These are phyloP conservation scores for Lissocephala sabroskyi DNA, from an alignment of 2,888 invertebrate species.

Conservation along the genomic window DNA sequence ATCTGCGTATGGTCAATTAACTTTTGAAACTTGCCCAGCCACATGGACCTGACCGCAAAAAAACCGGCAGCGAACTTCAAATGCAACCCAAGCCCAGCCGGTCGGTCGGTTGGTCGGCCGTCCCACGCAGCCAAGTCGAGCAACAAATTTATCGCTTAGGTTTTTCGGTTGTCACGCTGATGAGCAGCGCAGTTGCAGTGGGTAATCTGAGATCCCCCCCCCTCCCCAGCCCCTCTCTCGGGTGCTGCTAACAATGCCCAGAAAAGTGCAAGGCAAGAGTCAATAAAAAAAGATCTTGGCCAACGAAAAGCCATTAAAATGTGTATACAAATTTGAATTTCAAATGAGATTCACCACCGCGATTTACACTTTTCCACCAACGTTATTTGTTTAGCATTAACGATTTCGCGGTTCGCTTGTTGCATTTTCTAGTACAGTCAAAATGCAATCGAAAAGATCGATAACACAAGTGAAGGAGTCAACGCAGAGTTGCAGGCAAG, in stretches of 20 bases:
- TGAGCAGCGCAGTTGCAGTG: conserved; percentile 55
- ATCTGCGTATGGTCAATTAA: conserved; percentile 60
- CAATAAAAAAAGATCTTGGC: too few relatives aligned
- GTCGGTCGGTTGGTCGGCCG: conserved; percentile 8
- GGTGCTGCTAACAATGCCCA: conserved; percentile 8
- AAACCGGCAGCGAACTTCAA: conserved; percentile 35
- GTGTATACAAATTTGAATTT: conserved; percentile 46
- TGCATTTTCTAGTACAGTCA: too few relatives aligned
- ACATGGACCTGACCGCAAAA: background rate
- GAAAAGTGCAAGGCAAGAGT: too few relatives aligned
- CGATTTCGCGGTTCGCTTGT: too few relatives aligned
- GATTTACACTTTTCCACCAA: too few relatives aligned
- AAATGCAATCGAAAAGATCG: too few relatives aligned
- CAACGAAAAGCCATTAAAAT: conserved; percentile 34
- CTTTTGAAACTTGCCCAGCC: conserved; percentile 33
- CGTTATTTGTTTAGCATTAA: too few relatives aligned
- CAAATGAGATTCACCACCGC: conserved; percentile 40
- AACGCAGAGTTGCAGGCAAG: too few relatives aligned
- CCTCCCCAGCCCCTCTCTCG: too few relatives aligned
- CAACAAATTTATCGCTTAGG: conserved; percentile 55
- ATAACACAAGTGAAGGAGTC: too few relatives aligned
- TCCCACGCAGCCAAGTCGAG: too few relatives aligned
- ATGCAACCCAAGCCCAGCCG: conserved; percentile 28
- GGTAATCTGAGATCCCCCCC: too few relatives aligned
- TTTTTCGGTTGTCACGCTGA: conserved; percentile 49